Evolutionary conservation across 2,888 invertebrate genomes (phyloP).

Genomic region (Ormyrus thymus): DNA sequence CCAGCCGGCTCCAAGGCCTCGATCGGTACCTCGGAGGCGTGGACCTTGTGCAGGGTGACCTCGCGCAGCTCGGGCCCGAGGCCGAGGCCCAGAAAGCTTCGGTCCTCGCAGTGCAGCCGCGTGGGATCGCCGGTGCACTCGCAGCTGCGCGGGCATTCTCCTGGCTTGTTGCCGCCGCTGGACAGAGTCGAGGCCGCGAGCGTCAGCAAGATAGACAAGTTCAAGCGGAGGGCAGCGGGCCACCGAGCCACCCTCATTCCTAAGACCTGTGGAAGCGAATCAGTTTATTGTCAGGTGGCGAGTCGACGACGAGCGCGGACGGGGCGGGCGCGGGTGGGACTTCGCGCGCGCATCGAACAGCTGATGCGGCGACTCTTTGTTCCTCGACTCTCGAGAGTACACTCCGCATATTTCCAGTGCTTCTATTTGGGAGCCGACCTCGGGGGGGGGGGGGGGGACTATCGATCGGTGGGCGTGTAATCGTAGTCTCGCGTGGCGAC

Average conservation of each 20-base stretch:
- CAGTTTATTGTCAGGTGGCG: too few species aligned
- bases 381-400: too few species aligned
- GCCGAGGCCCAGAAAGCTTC: constrained; percentile 54
- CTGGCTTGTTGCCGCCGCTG: constrained; percentile 14
- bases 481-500: too few species aligned
- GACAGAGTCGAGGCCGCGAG: constrained; percentile 42
- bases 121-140: constrained; percentile 70
- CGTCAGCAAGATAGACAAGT: constrained; percentile 58
- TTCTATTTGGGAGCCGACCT: too few species aligned
- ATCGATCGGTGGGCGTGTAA: too few species aligned
- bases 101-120: constrained; percentile 67
- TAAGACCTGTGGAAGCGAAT: constrained; percentile 63
- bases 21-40: constrained; percentile 56
- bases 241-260: constrained; percentile 67
- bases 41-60: constrained; percentile 27
- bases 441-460: too few species aligned
- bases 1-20: constrained; percentile 62
- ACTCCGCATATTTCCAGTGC: too few species aligned
- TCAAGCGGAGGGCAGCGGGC: constrained; percentile 58
- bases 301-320: too few species aligned
- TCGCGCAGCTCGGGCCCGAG: constrained; percentile 63
- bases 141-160: constrained; percentile 70
- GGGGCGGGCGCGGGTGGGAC: too few species aligned
- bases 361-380: too few species aligned
- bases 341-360: too few species aligned